phyloP scores from a whole-genome alignment of 2,888 invertebrate genomes.

The Acleris emargana region DNA sequence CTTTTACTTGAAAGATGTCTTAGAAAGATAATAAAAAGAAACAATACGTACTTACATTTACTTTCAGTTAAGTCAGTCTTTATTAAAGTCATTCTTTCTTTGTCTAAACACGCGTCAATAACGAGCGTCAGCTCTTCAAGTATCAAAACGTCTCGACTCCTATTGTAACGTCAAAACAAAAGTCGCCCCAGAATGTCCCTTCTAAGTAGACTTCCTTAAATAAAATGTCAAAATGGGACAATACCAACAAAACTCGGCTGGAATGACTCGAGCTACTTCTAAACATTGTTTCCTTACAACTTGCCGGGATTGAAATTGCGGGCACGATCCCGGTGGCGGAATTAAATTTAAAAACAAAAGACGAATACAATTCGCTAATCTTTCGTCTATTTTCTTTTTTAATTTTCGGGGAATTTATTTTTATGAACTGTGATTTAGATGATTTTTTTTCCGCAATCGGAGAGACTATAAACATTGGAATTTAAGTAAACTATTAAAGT shows the following conservation, averaged over 20 bases:
- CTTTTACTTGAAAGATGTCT: no score
- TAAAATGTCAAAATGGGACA: constrained; percentile 29
- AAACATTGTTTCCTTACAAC: constrained; percentile 25
- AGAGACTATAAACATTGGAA: no score
- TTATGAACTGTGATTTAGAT: background rate
- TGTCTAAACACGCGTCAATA: no score
- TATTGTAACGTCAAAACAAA: constrained; percentile 22
- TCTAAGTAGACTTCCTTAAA: constrained; percentile 20
- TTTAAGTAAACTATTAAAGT: no score
- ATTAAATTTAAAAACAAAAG: constrained; percentile 38
- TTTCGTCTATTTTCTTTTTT: constrained; percentile 22
- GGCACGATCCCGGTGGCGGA: constrained; percentile 34
- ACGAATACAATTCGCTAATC: constrained; percentile 33
- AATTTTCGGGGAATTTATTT: constrained; percentile 12
- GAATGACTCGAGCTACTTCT: constrained; percentile 32
- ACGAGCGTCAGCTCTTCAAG: no score
- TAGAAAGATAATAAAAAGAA: no score
- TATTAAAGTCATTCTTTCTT: no score
- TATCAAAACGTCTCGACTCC: background rate
- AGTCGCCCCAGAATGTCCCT: constrained; percentile 18
- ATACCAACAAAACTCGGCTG: constrained; percentile 23
- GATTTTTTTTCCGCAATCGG: no score
- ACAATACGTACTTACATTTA: no score
- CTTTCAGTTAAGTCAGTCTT: no score
- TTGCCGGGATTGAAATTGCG: constrained; percentile 31